Evolutionary conservation across 2,888 invertebrate genomes (phyloP), one percentile per base, ranked within the genome.

Genomic region (Catotricha subobsoleta): DNA sequence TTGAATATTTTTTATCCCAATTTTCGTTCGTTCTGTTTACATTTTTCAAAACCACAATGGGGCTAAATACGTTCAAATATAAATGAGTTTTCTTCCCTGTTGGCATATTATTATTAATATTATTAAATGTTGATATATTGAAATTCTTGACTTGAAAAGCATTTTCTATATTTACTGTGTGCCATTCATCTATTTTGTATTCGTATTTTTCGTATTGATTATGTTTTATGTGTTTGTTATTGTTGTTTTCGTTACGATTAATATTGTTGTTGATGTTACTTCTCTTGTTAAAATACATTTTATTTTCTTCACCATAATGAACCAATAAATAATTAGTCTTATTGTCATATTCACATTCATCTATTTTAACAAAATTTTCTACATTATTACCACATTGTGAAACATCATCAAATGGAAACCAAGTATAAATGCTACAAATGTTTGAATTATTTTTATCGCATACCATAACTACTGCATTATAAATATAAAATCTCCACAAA

Each of bases 401-500:
- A n/a, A 33, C 16, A 28, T 21, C 27, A 21, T 35, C 37, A 15
- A 40, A 44, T 18, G 44, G 44, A 28, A 42, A 44, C 44, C 44
- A 44, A 5, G 42, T 38, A 39, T 37, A 44, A 18, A 44, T 28
- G 9, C 7, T 16, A 40, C 44, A 44, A 12, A 13, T 18, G 3
- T 13, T 28, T 10, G n/a, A 10, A 3, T 8, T 28, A 18, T 19
- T 34, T 7, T 34, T 20, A 31, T 36, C 19, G 25, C 44, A 44
- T 15, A 33, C 15, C n/a, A 44, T 34, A 15, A 44, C 33, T 9
- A 44, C 33, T 16, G 36, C 27, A 37, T 44, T 44, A 36, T 35
- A 44, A 29, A 44, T 42, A 35, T 38, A 40, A 42, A 37, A 44
- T 13, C 40, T 20, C 44, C 44, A 44, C 12, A 44, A 35, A 15